phyloP scores from a whole-genome alignment of 1,140 invertebrate species.

The Neoseiulus cucumeris region DNA sequence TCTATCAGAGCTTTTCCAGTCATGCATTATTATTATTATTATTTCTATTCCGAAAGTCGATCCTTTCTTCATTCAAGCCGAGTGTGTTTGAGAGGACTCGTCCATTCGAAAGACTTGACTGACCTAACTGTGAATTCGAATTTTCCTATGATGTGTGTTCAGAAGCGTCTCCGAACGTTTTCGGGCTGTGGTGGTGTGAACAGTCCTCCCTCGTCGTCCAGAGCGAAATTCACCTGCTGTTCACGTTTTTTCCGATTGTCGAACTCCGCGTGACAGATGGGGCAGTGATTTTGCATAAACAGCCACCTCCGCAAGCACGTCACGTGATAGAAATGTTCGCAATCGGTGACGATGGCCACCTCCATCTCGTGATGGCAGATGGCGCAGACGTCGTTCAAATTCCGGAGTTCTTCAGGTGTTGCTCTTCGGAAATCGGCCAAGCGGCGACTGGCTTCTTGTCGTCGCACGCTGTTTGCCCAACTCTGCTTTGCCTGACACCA shows the following conservation, averaged over 20 bases:
- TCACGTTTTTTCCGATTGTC: background rate
- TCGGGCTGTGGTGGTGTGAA: background rate
- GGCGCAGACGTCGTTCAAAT: constrained; percentile 74
- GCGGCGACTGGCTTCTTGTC: constrained; percentile 74
- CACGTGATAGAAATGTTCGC: constrained; percentile 83
- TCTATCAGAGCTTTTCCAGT: too few species aligned
- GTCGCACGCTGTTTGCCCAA: constrained; percentile 78
- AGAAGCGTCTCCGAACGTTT: background rate
- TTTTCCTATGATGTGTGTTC: too few species aligned
- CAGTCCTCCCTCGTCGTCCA: background rate
- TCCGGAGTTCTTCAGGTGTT: constrained; percentile 45
- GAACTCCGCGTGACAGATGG: constrained; percentile 29
- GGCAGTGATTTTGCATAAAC: constrained; percentile 49
- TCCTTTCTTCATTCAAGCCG: too few species aligned
- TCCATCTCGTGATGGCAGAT: constrained; percentile 87
- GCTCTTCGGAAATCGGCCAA: constrained; percentile 73
- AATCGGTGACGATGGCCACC: constrained; percentile 73
- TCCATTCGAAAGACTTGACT: too few species aligned
- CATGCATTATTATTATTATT: too few species aligned
- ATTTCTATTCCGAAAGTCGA: too few species aligned
- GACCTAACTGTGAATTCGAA: too few species aligned
- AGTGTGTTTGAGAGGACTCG: too few species aligned
- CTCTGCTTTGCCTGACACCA: constrained; percentile 73
- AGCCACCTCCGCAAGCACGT: constrained; percentile 87
- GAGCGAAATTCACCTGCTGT: background rate